Evolutionary conservation across 1,140 invertebrate genomes (phyloP), one percentile per base, ranked within the genome.

Genomic region (Oppia nitens): DNA sequence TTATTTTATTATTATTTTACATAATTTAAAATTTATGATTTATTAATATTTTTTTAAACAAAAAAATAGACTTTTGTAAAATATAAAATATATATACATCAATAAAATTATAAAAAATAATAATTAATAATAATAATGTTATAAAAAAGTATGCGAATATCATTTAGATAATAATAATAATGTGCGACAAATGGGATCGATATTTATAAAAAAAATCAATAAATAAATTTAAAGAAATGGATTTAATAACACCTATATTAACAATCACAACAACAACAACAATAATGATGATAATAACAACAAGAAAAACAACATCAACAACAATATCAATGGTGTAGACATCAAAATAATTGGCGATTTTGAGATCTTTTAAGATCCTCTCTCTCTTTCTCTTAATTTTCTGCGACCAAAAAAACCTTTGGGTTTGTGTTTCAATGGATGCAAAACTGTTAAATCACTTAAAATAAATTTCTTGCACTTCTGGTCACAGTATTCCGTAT

Each of bases 361-460:
- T n/a, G n/a, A n/a, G n/a, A n/a, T n/a, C n/a, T n/a, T n/a, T n/a
- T n/a, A n/a, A n/a, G n/a, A n/a, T n/a, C n/a, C n/a, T n/a, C n/a
- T n/a, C n/a, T n/a, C n/a, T 40, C 32, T 40, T 9, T 40, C 32
- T 40, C 6, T 40, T 40, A 40, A 49, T 57, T 61, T 62, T 20
- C 60, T 20, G 2, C 28, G 23, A 20, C 58, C 58, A 28, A 62
- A 62, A 14, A 62, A 51, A 17, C 58, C 25, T 49, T 54, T 54
- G 25, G 61, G 61, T 47, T 51, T 51, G 25, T 64, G 54, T 40
- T 62, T 62, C 1, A 61, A 24, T 23, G 61, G 61, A 61, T 62
- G 61, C 14, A 32, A 21, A 20, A 62, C 58, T 20, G 27, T 25
- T 26, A 62, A 45, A 62, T 62, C 61, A 54, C 49, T 62, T 20